Evolutionary conservation across 1,140 invertebrate species (phyloP), one percentile per base, ranked within the genome.

Genomic region (Temnothorax curvispinosus): DNA sequence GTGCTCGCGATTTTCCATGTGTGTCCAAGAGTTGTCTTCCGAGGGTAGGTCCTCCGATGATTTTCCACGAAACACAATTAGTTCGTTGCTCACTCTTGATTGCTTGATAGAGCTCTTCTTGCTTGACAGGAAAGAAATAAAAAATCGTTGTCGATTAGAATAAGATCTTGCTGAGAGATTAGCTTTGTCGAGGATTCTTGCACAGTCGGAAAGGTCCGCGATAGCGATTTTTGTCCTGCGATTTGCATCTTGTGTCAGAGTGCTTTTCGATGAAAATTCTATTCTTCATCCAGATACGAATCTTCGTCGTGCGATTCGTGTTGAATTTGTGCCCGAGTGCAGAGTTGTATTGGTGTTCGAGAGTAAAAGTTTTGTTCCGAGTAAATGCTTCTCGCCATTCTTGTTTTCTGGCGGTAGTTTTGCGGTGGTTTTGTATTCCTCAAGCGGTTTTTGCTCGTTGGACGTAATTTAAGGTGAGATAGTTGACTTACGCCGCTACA

Each of bases 111-210:
- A 81, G 21, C 47, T 60, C 44, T 32, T 84, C 41, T 60, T 84
- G 69, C 54, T 54, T 74, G 67, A 71, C 41, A 15, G 52, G 41
- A 62, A 60, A 32, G 13, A 72, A 32, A 74, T 71, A 32, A 74
- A 50, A 50, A 50, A 62, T 74, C 18, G 15, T 74, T 60, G 41
- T 84, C 38, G 69, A 75, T 84, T 84, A 84, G 80, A 27, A 50
- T 74, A 47, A 62, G 15, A 4, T 35, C n/a, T 9, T n/a, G 32
- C 21, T 72, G 47, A 7, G 47, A 7, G 5, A 54, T 71, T 38
- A 72, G 9, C n/a, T 81, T 27, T 71, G n/a, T 71, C 9, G 65
- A 81, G 50, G 18, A 62, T 84, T 74, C 69, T 75, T 84, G 54
- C 69, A 84, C 69, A 84, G 44, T 84, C 41, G 80, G 54, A 62